phyloP scores from a whole-genome alignment of 2,113 vertebrate species.

The Propithecus coquereli region DNA sequence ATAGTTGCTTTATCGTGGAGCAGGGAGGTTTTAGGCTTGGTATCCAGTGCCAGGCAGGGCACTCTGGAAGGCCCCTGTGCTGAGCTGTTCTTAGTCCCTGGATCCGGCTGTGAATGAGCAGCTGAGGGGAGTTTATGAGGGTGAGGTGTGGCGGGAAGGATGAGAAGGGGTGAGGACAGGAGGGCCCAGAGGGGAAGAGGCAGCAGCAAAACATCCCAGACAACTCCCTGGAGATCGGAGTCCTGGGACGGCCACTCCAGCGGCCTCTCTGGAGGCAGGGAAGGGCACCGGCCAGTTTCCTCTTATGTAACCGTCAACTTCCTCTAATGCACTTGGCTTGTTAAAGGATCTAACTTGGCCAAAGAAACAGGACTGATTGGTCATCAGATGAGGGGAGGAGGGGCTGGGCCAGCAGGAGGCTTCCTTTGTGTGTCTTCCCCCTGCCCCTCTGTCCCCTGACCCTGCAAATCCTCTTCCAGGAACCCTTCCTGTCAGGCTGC shows the following conservation, averaged over 20 bases:
- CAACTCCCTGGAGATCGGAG: not conserved
- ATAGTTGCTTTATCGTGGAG: not conserved
- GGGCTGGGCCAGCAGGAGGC: not conserved
- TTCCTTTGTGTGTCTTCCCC: not conserved
- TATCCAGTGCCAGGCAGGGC: not conserved
- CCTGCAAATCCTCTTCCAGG: not conserved
- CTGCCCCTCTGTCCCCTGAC: not conserved
- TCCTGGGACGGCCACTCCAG: not conserved
- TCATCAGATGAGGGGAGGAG: not conserved
- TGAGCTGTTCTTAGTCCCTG: not conserved
- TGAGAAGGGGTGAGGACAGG: not conserved
- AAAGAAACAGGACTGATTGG: not conserved
- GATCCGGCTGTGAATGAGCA: not conserved
- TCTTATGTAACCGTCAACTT: not conserved
- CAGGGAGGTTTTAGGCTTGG: not conserved
- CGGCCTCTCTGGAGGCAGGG: not conserved
- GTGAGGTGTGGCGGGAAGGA: too few relatives aligned
- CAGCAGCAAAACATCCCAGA: not conserved
- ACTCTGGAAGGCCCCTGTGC: not conserved
- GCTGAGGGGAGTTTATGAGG: not conserved
- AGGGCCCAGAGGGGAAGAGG: not conserved
- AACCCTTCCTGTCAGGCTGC: not conserved
- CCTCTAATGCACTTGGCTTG: not conserved
- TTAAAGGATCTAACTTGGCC: not conserved
- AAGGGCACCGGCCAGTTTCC: not conserved